Base-by-base conservation (phyloP, 1,140 invertebrate genomes). In the Potamilus streckersoni region DNA sequence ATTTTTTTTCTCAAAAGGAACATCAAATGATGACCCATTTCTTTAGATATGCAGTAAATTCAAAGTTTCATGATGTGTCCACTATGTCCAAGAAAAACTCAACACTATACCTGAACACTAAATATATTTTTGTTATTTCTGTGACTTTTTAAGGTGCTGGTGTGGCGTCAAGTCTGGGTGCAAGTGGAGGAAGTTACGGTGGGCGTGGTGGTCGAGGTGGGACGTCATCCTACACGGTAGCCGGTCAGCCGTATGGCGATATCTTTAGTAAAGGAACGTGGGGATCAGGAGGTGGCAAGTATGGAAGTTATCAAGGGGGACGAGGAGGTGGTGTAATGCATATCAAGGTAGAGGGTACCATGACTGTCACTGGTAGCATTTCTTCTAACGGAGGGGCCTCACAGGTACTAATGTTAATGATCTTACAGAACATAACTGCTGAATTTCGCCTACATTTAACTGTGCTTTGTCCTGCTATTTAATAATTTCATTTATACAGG, bases 261-360 rank as follows among this genome's bases (percentile, higher is more conserved):
- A 86, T 86, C 69, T 85, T 75, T 66, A 71, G 71, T 1, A 69
- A 72, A 27, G 79, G 82, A 61, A 79, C 75, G 1, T 85, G 79
- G 83, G 85, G 85, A 13, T 85, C 83, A 73, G 85, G 85, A n/a
- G 85, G 85, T 11, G 85, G 85, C n/a, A 79, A 78, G 14, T 61
- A 79, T 55, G 70, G 62, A 3, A 61, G 65, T n/a, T 64, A 56
- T 55, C 65, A 58, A n/a, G 85, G 83, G 19, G 85, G 85, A 16
- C 74, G 81, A 56, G 85, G 85, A 23, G 85, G 85, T 20, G 85
- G 85, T 23, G 73, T 72, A 38, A 72, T 85, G 2, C 71, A 79
- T 62, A 66, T 82, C 58, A 64, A 79, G 6, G 66, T 79, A 12
- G 61, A 61, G 15, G 72, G 64, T 16, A 71, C 55, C 4, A 78